Base-by-base conservation (phyloP, 2,888 invertebrate genomes). In the Lasioglossum villosulum region DNA sequence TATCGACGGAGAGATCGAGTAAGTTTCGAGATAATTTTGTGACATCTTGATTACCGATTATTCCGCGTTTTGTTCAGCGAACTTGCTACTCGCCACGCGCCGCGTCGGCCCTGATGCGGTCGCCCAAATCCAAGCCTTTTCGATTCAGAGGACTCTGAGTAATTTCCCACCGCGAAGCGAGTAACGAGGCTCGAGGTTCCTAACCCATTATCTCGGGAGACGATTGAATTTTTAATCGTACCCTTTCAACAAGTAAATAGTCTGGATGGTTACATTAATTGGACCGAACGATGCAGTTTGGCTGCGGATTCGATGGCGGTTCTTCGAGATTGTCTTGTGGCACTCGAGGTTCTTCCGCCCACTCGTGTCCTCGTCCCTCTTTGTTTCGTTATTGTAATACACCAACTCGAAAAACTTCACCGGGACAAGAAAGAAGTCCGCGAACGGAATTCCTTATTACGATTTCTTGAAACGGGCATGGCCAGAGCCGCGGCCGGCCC, bases 371-470 rank as follows among this genome's bases (percentile, higher is more conserved):
- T 39, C 42, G 63, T 59, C 59, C 27, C 30, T 66, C 48, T 19
- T 19, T n/a, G 14, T 30, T 16, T 30, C 59, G 8, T 45, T 23
- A 52, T 77, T 77, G 74, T 45, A 66, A 68, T 70, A 56, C 52
- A 48, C 6, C 34, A 14, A 16, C 37, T 12, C 42, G 45, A 71
- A 74, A 80, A 82, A 70, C 70, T 68, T 48, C 45, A 30, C 6
- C 27, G 27, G 2, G 63, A 77, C 68, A 79, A 86, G 84, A 86
- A 56, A 68, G 42, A 79, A 34, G n/a, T 45, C 56, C 19, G n/a
- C 70, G 86, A 80, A 56, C 27, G 72, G 80, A 86, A 84, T 85
- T 77, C 76, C 79, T 86, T 86, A 79, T 86, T 82, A 82, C 78
- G 42, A 74, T 85, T 80, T 71, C 86, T 86, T 63, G 76, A 79